Evolutionary conservation across 92 coral and sea anemone species (phyloP), one percentile per base, ranked within the genome.

Genomic region (Bergia puertoricense): DNA sequence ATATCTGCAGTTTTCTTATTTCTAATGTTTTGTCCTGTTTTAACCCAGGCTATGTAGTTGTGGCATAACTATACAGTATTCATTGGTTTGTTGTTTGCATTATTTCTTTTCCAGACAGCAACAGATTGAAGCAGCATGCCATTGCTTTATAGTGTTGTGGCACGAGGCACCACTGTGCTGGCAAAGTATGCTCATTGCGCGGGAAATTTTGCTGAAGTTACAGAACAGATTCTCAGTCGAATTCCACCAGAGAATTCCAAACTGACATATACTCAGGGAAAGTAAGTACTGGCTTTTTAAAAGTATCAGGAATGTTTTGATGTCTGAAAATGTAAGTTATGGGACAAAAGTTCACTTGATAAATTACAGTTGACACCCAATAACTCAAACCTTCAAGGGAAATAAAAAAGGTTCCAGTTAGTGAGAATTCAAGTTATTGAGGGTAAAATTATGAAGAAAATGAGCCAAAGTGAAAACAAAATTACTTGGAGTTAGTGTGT

Each of bases 181-280:
- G 99, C 99, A 37, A 97, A 97, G 89, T 96, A 95, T 95, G 99
- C 99, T 11, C 92, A 96, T 41, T 97, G 99, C 91, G 99, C 99
- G 71, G 99, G 99, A 40, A 97, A 97, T 90, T 97, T 97, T 95
- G 97, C 99, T 48, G 99, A 97, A 90, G 99, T 97, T 3, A 95
- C 99, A 54, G 97, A 95, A 30, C 99, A 97, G 82, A 94, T 97
- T 48, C 95, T 97, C 74, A 93, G 96, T 71, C 93, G 96, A 91
- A 97, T 97, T 79, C 97, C 99, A 30, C 99, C 99, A 74, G 99
- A 97, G 86, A 97, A 97, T 87, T 94, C 99, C n/a, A 97, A 97
- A 80, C 91, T 97, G 86, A 97, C 99, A 1, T 97, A 97, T 85
- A 97, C 99, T 18, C 99, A 97, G 88, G 98, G 97, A 85, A 97